Evolutionary conservation across 2,113 vertebrate genomes (phyloP).

Genomic region (Lagopus leucura): DNA sequence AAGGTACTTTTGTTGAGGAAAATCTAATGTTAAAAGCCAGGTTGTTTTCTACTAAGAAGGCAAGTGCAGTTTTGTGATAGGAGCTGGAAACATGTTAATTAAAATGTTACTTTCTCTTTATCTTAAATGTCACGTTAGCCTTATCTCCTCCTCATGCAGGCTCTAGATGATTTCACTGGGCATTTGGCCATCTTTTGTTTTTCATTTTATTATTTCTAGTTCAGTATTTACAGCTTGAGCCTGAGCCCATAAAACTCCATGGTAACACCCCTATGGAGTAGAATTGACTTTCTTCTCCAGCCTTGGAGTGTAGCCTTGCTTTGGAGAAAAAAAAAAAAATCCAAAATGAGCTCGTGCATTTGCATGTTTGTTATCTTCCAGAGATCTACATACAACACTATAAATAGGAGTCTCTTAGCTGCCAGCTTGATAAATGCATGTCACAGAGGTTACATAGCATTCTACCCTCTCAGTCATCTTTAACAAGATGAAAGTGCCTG

Average conservation of each 20-base stretch:
- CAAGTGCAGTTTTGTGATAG: not conserved
- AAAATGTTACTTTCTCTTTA: constrained; percentile 37
- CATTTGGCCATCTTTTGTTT: constrained; percentile 50
- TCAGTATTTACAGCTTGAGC: constrained; percentile 12
- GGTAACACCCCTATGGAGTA: constrained; percentile 26
- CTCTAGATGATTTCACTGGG: constrained; percentile 1
- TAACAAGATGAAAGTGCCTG: constrained; percentile 32
- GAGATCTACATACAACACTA: not conserved
- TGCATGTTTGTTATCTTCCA: not conserved
- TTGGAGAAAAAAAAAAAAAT: not conserved
- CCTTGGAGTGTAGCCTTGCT: not conserved
- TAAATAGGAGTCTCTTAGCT: constrained; percentile 16
- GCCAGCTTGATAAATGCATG: constrained; percentile 46
- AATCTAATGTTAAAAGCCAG: constrained; percentile 8
- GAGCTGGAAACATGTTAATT: constrained; percentile 9
- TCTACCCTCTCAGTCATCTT: constrained; percentile 21
- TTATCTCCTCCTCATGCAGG: constrained; percentile 10
- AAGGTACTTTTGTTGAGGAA: constrained; percentile 11
- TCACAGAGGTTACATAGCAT: not conserved
- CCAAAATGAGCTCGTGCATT: not conserved
- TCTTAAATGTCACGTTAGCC: constrained; percentile 14
- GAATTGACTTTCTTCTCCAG: constrained; percentile 4
- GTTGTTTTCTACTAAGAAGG: not conserved
- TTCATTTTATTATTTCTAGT: constrained; percentile 38
- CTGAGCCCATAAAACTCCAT: constrained; percentile 37